phyloP scores from a whole-genome alignment of 1,140 invertebrate genomes.

The Meloidogyne chitwoodi region DNA sequence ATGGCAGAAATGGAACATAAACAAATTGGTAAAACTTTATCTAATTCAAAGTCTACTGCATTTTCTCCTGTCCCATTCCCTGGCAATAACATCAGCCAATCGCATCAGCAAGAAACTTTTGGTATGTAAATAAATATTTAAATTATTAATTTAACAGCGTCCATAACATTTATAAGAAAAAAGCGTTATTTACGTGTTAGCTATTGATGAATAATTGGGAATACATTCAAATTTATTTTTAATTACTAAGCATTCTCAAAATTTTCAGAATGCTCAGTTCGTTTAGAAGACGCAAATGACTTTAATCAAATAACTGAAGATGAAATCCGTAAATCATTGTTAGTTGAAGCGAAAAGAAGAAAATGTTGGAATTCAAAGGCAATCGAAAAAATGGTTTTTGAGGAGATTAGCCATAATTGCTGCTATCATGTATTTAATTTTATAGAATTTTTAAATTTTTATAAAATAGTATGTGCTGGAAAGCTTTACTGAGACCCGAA shows the following conservation, averaged over 20 bases:
- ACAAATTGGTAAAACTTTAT: not conserved
- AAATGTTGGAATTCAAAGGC: constrained; percentile 52
- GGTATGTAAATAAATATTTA: not conserved
- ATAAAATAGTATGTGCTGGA: constrained; percentile 49
- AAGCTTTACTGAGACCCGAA: constrained; percentile 57
- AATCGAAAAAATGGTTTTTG: constrained; percentile 56
- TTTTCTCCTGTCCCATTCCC: not conserved
- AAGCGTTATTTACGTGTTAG: too few species aligned
- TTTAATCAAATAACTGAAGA: constrained; percentile 39
- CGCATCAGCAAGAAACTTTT: not conserved
- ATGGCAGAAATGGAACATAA: not conserved
- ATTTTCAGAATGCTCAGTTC: not conserved
- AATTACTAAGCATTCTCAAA: not conserved
- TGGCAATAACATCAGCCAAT: not conserved
- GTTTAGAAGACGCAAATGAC: not conserved
- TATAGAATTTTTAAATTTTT: constrained; percentile 23
- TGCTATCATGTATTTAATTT: constrained; percentile 49
- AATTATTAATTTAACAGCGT: too few species aligned
- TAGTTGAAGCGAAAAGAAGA: constrained; percentile 53
- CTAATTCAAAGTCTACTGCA: not conserved
- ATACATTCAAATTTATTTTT: too few species aligned
- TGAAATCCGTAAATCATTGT: constrained; percentile 51
- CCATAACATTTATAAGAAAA: too few species aligned
- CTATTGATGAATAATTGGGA: too few species aligned
- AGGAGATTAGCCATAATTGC: constrained; percentile 43